Evolutionary conservation across 37 sponge, comb jelly and placozoan genomes (phyloP).

Genomic region (Cliona cf. orientalis): DNA sequence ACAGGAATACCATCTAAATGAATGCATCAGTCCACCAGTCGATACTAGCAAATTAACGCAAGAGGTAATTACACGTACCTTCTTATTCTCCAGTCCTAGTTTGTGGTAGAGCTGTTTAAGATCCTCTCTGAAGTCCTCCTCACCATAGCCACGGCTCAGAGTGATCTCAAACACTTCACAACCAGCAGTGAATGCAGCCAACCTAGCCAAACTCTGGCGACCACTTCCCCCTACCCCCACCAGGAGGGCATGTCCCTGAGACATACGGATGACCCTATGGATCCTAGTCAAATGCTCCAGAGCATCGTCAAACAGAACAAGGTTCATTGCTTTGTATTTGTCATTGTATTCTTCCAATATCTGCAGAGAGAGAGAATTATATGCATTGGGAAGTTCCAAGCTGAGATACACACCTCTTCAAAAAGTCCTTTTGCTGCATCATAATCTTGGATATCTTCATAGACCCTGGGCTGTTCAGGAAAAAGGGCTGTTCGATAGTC

Average conservation of each 20-base stretch:
- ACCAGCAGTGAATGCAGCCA: constrained; percentile 98
- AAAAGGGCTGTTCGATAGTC: constrained; percentile 92
- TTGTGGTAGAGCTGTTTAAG: constrained; percentile 94
- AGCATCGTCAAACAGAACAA: constrained; percentile 99
- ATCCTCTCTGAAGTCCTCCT: constrained; percentile 97
- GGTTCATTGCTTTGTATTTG: constrained; percentile 88
- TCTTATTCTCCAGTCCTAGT: constrained; percentile 96
- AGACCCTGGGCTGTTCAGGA: constrained; percentile 88
- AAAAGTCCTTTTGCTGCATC: constrained; percentile 91
- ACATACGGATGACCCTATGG: constrained; percentile 96
- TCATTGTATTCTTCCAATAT: constrained; percentile 96
- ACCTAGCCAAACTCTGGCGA: constrained; percentile 92
- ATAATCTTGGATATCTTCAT: constrained; percentile 96
- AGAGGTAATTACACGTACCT: constrained; percentile 60
- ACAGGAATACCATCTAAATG: constrained; percentile 89
- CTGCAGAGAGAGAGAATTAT: constrained; percentile 48
- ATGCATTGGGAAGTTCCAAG: background rate
- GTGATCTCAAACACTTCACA: constrained; percentile 99
- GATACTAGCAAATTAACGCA: background rate
- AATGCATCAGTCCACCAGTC: background rate
- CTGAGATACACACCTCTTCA: constrained; percentile 70
- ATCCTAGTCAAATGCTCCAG: constrained; percentile 95
- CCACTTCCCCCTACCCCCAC: constrained; percentile 99
- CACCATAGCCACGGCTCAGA: constrained; percentile 95
- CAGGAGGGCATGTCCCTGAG: constrained; percentile 94